These are phyloP conservation scores for Lagopus muta DNA, from an alignment of 2,113 vertebrate species.

Conservation along the genomic window DNA sequence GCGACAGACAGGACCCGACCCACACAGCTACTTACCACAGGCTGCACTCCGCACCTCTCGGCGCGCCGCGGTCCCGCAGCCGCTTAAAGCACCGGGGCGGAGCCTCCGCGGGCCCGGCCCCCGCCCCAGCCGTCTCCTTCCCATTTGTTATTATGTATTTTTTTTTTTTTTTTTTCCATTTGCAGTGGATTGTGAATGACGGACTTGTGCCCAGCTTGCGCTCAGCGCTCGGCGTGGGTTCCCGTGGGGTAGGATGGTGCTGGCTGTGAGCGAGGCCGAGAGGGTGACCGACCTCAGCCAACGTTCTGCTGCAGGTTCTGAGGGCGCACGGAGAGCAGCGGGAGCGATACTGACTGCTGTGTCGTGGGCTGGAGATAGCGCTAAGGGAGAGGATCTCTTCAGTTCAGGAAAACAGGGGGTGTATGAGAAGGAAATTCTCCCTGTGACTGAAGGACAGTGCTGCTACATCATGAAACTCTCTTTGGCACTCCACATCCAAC, in stretches of 20 bases:
- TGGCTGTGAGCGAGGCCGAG: not conserved
- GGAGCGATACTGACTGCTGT: not conserved
- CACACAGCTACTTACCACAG: not conserved
- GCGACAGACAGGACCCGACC: not conserved
- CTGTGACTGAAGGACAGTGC: not conserved
- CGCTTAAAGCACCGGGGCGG: conserved; percentile 28
- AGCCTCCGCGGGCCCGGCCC: not conserved
- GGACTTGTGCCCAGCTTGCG: rapidly evolving
- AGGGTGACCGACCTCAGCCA: not conserved
- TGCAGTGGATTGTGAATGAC: not conserved
- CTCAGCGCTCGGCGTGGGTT: rapidly evolving
- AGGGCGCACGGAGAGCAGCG: not conserved
- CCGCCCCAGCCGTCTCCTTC: not conserved
- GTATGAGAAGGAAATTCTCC: not conserved
- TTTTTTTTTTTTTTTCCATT: not conserved
- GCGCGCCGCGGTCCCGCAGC: not conserved
- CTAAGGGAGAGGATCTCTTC: not conserved
- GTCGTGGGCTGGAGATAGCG: not conserved
- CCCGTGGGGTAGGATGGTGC: not conserved
- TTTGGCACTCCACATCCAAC: not conserved
- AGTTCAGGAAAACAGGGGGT: not conserved
- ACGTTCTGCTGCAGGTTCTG: not conserved
- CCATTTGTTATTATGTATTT: not conserved
- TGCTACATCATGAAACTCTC: not conserved
- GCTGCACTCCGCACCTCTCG: not conserved